Evolutionary conservation across 30 jellyfish, hydroid and myxozoan species (phyloP), one percentile per base, ranked within the genome.

Genomic region (Clytia hemisphaerica): DNA sequence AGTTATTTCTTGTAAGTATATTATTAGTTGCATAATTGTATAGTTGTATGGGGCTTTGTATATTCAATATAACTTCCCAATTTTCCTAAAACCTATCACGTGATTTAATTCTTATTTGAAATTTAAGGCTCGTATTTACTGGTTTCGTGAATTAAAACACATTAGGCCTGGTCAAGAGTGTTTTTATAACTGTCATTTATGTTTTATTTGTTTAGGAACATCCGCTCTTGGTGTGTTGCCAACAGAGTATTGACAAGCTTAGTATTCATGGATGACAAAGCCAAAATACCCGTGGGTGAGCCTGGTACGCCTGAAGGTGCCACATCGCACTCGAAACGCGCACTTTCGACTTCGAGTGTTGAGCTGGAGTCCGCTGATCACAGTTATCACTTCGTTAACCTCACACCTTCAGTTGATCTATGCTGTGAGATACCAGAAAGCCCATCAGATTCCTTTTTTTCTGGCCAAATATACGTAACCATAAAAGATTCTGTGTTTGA

Each of bases 281-380:
- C 77, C 16, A 71, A 71, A 53, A 45, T 71, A 30, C 83, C 77
- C 10, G 34, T 71, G 12, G 83, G 83, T 15, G 77, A 71, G 18
- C 83, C 83, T 2, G 83, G 83, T 2, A 71, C 83, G 26, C 83
- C 77, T 28, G 83, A 68, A 50, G 75, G 76, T 3, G 76, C 83
- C 15, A 71, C 83, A 6, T 50, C 65, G 14, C 65, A 50, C 65
- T 9, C 14, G 14, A 50, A 28, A 50, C 14, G 27, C 10, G 65
- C 65, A 21, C 27, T 50, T 14, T 9, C 14, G 6, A 14, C 14
- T 21, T 14, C 14, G 27, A 50, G 22, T 28, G 38, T 71, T 48
- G 61, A 48, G 37, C 45, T 71, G 61, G 77, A 71, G 42, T 34
- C 83, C 15, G 2, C 77, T 48, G 83, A 71, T 53, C 83, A 71